These are phyloP conservation scores for Manduca sexta DNA, from an alignment of 1,140 invertebrate species.

Conservation along the genomic window DNA sequence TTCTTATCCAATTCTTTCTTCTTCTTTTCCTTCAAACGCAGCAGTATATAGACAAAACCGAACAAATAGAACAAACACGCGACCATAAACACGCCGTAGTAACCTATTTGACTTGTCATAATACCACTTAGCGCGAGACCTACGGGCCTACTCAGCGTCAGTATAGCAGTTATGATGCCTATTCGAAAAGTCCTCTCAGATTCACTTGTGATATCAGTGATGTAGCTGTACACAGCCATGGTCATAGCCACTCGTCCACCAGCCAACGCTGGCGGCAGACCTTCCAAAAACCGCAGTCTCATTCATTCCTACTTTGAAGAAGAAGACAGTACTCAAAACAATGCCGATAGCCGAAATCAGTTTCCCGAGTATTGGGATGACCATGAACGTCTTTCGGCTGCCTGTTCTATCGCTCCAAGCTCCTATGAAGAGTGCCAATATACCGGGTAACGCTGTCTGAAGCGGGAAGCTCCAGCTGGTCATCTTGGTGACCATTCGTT, in stretches of 20 bases:
- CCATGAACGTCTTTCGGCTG: constrained; percentile 75
- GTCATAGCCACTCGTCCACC: constrained; percentile 74
- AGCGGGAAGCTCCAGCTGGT: constrained; percentile 74
- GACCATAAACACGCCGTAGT: constrained; percentile 66
- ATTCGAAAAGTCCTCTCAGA: constrained; percentile 74
- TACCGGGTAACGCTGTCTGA: constrained; percentile 73
- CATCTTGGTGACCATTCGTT: constrained; percentile 74
- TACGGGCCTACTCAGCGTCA: constrained; percentile 66
- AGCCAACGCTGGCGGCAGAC: constrained; percentile 72
- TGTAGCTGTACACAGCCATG: constrained; percentile 75
- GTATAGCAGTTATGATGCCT: constrained; percentile 74
- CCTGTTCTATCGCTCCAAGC: constrained; percentile 77
- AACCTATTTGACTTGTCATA: constrained; percentile 63
- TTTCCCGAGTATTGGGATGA: constrained; percentile 75
- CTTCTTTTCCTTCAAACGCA: constrained; percentile 60
- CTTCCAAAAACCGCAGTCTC: constrained; percentile 73
- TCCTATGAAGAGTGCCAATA: constrained; percentile 76
- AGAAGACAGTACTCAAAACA: constrained; percentile 73
- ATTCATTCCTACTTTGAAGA: constrained; percentile 72
- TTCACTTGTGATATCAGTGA: constrained; percentile 75
- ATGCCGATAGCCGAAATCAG: constrained; percentile 65
- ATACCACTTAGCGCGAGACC: constrained; percentile 68
- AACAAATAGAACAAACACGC: constrained; percentile 62
- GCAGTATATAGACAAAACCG: constrained; percentile 63
- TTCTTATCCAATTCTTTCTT: constrained; percentile 47